These are phyloP conservation scores for Nomia melanderi DNA, from an alignment of 1,140 invertebrate genomes.

Conservation along the genomic window DNA sequence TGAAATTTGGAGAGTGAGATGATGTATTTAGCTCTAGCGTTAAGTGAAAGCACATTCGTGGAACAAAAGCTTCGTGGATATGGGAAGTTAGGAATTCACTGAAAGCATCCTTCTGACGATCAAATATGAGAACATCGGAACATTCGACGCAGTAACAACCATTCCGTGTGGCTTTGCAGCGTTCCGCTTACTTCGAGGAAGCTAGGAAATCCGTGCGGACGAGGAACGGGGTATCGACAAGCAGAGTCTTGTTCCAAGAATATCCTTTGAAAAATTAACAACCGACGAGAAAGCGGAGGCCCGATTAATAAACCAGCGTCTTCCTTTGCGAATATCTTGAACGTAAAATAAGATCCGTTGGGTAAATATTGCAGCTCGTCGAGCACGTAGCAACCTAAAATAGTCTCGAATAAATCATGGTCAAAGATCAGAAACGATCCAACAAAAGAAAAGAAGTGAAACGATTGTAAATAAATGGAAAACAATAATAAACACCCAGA, in stretches of 20 bases:
- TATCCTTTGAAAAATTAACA: not conserved
- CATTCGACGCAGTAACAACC: not conserved
- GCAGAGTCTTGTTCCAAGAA: not conserved
- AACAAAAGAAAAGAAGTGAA: no score
- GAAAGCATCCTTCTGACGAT: no score
- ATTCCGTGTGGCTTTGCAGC: not conserved
- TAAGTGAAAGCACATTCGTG: no score
- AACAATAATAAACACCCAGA: no score
- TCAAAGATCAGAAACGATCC: no score
- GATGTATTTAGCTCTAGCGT: no score
- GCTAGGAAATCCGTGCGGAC: not conserved
- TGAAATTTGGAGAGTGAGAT: no score
- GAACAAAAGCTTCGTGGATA: no score
- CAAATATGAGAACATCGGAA: no score
- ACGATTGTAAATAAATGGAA: no score
- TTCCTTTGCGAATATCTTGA: not conserved
- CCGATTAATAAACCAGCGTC: constrained; percentile 14
- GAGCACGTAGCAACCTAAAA: not conserved
- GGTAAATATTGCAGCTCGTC: constrained; percentile 18
- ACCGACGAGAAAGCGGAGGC: no score
- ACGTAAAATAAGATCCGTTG: constrained; percentile 12
- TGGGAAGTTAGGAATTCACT: no score
- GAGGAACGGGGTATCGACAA: not conserved
- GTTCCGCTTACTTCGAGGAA: not conserved
- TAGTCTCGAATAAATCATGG: not conserved